These are phyloP conservation scores for Chironomus striatipennis DNA, from an alignment of 1,140 invertebrate genomes.

Conservation along the genomic window DNA sequence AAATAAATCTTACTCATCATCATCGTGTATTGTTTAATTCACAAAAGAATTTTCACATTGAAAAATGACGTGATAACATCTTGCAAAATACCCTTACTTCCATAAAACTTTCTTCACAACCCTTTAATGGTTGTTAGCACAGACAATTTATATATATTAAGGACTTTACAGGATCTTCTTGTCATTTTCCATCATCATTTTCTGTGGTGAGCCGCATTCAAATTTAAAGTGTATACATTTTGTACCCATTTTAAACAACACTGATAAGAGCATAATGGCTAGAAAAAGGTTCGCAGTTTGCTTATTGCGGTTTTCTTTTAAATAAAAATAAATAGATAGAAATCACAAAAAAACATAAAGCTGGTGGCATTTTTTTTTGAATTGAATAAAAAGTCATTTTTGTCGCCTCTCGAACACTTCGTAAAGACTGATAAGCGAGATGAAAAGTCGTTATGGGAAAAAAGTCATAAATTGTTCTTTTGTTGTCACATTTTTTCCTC, in stretches of 20 bases:
- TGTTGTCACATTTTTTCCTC: background rate
- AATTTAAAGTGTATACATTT: background rate
- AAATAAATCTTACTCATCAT: too few species aligned
- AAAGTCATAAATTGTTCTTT: conserved; percentile 23
- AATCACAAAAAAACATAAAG: background rate
- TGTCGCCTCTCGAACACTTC: conserved; percentile 5
- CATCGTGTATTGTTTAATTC: too few species aligned
- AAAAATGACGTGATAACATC: conserved; percentile 13
- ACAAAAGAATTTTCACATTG: too few species aligned
- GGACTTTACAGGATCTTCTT: background rate
- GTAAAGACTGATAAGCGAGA: background rate
- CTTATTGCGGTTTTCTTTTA: background rate
- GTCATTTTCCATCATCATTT: conserved; percentile 12
- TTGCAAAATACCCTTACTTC: background rate
- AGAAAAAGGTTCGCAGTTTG: background rate
- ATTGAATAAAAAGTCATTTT: conserved; percentile 6
- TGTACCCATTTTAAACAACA: too few species aligned
- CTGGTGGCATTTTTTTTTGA: conserved; percentile 4
- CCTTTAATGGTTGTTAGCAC: background rate
- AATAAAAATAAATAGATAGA: background rate
- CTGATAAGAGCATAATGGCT: background rate
- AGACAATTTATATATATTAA: conserved; percentile 9
- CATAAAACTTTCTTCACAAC: background rate
- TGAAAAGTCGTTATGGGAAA: background rate
- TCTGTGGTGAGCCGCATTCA: conserved; percentile 2